Conservation (phyloP, 2,888 invertebrate genomes). For the Embidobia sp. region DNA sequence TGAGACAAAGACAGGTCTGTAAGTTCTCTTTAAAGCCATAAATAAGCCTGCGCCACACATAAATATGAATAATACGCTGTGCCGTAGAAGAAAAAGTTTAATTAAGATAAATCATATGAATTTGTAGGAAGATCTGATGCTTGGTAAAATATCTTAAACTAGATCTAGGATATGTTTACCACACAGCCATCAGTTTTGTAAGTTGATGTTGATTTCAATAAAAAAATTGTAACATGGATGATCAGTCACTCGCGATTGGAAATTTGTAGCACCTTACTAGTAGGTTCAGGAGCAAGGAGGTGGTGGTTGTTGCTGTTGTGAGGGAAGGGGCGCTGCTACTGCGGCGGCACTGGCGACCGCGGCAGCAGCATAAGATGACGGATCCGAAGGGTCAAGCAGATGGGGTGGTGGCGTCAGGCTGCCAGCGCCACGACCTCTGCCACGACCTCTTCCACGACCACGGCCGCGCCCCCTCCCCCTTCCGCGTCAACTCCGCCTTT, state of each 20-base stretch:
- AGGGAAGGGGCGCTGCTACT: constrained; percentile 79
- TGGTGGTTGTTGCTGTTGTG: constrained; percentile 79
- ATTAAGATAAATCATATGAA: too few relatives aligned
- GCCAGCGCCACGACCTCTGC: constrained; percentile 88
- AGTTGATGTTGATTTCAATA: too few relatives aligned
- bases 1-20: too few relatives aligned
- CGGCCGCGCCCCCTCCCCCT: constrained; percentile 91
- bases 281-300: constrained; percentile 76
- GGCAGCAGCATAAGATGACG: constrained; percentile 77
- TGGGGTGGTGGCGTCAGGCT: constrained; percentile 75
- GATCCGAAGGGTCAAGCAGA: constrained; percentile 79
- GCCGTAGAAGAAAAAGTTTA: too few relatives aligned
- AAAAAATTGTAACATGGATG: constrained; percentile 10
- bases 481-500: constrained; percentile 93
- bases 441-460: constrained; percentile 89
- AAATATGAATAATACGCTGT: too few relatives aligned
- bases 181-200: too few relatives aligned
- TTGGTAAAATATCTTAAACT: too few relatives aligned
- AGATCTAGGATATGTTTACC: too few relatives aligned
- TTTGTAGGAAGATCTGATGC: too few relatives aligned
- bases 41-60: too few relatives aligned
- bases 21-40: too few relatives aligned
- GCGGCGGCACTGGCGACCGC: constrained; percentile 76
- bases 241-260: constrained; percentile 44
- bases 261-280: constrained; percentile 54